Percentiles rank a stretch among this genome's conserved stretches.
Evolutionary conservation across 2,797 vertebrate species (phyloP).

Genomic region (Characodon lateralis): DNA sequence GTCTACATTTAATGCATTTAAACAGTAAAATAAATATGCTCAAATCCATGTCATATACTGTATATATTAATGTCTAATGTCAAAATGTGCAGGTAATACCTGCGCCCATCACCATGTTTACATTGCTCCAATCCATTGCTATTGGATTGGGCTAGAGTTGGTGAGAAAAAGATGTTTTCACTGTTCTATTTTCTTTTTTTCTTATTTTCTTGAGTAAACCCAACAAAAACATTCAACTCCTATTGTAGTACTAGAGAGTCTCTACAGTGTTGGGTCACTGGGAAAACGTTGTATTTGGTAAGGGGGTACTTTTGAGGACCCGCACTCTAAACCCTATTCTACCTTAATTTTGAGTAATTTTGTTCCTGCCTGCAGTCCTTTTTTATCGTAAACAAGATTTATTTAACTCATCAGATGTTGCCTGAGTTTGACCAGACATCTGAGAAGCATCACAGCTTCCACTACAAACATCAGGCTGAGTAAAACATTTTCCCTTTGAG

Average conservation of each 20-base stretch:
- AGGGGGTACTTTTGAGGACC: neutral
- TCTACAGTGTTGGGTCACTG: neutral
- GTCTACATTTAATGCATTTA: neutral
- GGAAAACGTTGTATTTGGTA: no score
- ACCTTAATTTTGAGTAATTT: neutral
- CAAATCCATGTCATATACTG: neutral
- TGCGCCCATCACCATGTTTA: neutral
- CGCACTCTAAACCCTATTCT: neutral
- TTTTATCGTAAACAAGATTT: constrained; percentile 54
- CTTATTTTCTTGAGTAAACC: neutral
- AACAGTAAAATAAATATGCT: neutral
- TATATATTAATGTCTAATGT: no score
- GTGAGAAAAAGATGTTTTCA: neutral
- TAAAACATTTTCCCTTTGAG: constrained; percentile 41
- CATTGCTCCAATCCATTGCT: neutral
- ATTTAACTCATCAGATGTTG: constrained; percentile 60
- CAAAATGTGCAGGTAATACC: neutral
- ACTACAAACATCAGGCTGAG: constrained; percentile 37
- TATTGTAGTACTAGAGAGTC: neutral
- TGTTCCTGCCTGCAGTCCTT: constrained; percentile 36
- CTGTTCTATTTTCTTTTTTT: neutral
- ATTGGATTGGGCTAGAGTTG: neutral
- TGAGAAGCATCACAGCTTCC: constrained; percentile 43
- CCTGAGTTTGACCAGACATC: constrained; percentile 65
- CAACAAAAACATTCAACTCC: neutral